Percentiles rank a stretch among this genome's conserved stretches.
Evolutionary conservation across 53 echinoderm and acorn worm genomes (phyloP).

Genomic region (Echinometra lucunter): DNA sequence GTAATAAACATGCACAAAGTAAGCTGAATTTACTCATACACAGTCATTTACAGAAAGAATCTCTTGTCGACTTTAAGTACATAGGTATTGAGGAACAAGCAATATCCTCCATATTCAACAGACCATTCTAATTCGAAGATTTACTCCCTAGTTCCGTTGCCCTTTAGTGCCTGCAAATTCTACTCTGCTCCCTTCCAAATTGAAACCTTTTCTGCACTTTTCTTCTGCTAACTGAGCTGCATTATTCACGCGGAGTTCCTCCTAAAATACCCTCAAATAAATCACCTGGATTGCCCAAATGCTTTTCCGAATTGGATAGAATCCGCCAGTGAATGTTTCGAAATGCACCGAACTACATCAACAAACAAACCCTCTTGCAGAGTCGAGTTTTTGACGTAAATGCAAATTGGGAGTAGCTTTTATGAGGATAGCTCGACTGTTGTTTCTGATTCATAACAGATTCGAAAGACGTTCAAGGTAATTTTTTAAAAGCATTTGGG

Average conservation of each 20-base stretch:
- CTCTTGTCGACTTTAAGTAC: not conserved
- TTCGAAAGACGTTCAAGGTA: not conserved
- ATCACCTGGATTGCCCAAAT: slow-evolving; percentile 38
- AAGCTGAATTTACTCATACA: no score
- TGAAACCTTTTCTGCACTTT: slow-evolving; percentile 7
- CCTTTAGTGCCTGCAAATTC: not conserved
- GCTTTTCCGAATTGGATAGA: not conserved
- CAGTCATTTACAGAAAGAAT: not conserved
- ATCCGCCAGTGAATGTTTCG: not conserved
- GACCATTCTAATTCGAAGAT: not conserved
- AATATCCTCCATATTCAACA: not conserved
- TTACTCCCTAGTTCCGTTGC: not conserved
- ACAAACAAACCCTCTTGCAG: not conserved
- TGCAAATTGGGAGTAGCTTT: not conserved
- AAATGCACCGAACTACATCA: not conserved
- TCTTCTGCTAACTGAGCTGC: not conserved
- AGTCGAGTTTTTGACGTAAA: slow-evolving; percentile 26
- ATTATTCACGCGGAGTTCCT: slow-evolving; percentile 23
- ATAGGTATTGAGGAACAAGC: not conserved
- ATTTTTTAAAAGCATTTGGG: slow-evolving; percentile 28
- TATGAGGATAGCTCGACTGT: not conserved
- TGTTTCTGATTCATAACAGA: not conserved
- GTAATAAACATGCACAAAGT: no score
- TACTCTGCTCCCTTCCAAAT: not conserved
- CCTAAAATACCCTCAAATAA: slow-evolving; percentile 23